Base-by-base conservation (phyloP, 2,797 vertebrate species). In the Melanogrammus aeglefinus region DNA sequence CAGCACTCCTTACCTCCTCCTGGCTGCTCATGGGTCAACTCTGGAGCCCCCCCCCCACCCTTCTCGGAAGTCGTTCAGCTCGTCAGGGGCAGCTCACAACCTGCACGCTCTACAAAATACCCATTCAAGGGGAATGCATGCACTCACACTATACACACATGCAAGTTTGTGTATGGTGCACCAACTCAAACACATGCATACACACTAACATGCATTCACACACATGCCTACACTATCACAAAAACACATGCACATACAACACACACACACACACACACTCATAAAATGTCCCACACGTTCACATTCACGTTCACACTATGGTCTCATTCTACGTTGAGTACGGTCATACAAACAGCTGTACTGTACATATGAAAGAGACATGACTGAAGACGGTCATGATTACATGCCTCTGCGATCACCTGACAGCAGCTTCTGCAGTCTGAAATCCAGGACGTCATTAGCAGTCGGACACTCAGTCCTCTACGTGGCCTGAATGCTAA, bases 401-500 rank as follows among this genome's bases (percentile, higher is more conserved):
- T 24, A 63, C 57, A 18, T 18, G 18, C 47, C 18, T 57, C 16
- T 21, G 16, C 16, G 6, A 57, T 18, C 16, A 21, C 47, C 47
- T 80, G 79, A 82, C n/a, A 27, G 63, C 74, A 80, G 77, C 77
- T 81, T 75, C 77, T 79, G 79, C 80, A 51, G 76, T 80, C 83
- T 75, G 78, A 85, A 80, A 82, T 77, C 75, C 33, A 77, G 81
- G 79, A 80, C 86, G 76, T 77, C 71, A 81, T 78, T 79, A 81
- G 79, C 86, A 83, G 78, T 84, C 82, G 85, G 82, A 79, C 83
- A 81, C 36, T 66, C 18, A n/a, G 51, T 33, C 70, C 8, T 21
- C 78, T 77, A 86, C 80, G 74, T 78, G 83, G 84, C 89, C 89
- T 85, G 86, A 90, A 91, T 89, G 83, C 35, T 81, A 84, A 81